Percentiles rank a stretch among this genome's conserved stretches.
Conservation (phyloP, 1,140 invertebrate species). For the Atta texana region DNA sequence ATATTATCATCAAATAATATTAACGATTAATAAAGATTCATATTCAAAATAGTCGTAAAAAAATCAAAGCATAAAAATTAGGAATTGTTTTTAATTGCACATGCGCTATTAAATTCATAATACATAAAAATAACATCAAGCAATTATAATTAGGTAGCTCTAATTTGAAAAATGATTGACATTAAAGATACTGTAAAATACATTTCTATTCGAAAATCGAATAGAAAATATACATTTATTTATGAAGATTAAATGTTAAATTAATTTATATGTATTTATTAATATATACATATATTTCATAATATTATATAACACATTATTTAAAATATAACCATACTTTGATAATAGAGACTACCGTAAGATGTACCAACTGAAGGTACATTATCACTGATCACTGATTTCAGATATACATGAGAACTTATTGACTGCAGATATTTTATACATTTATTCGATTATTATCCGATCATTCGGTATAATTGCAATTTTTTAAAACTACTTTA, state of each 20-base stretch:
- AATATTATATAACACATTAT: background rate
- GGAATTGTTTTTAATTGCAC: background rate
- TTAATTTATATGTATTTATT: background rate
- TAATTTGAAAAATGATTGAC: background rate
- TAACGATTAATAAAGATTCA: background rate
- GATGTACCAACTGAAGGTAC: conserved; percentile 37
- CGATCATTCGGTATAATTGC: background rate
- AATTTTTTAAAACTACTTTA: background rate
- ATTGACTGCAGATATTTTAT: conserved; percentile 5
- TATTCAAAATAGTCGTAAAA: background rate
- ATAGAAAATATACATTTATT: background rate
- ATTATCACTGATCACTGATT: background rate
- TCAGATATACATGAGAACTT: background rate
- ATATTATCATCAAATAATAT: background rate
- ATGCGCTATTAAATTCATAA: background rate
- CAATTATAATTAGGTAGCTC: background rate
- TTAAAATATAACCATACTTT: background rate
- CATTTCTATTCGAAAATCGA: background rate
- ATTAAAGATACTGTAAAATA: background rate
- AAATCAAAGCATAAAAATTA: background rate
- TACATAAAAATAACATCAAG: background rate
- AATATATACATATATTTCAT: background rate
- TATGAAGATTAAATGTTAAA: background rate
- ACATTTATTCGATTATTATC: background rate
- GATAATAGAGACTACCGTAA: background rate